Percentiles rank a stretch among this genome's conserved stretches.
phyloP scores from a whole-genome alignment of 2,113 vertebrate genomes.

The Mystacornis crossleyi region DNA sequence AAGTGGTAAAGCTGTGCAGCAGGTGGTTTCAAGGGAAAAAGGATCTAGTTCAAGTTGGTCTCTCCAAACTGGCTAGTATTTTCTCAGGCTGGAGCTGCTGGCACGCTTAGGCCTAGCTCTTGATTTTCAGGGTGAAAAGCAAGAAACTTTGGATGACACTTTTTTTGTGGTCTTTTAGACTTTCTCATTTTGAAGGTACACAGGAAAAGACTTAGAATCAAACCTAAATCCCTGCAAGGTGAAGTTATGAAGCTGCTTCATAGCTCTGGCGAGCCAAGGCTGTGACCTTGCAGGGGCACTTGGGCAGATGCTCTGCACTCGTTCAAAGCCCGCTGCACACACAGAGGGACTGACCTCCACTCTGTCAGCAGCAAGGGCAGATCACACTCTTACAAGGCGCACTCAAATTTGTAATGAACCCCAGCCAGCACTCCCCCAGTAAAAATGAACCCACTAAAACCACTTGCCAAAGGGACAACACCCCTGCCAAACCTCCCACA shows the following conservation, averaged over 20 bases:
- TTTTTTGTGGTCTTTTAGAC: neutral
- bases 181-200: neutral
- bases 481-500: neutral
- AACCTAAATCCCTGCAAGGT: neutral
- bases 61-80: neutral
- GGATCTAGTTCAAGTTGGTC: neutral
- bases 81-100: neutral
- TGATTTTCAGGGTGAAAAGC: neutral
- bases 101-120: neutral
- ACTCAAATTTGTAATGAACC: neutral
- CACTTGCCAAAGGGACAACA: neutral
- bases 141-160: neutral
- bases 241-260: neutral
- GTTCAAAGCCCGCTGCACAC: neutral
- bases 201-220: neutral
- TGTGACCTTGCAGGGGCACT: neutral
- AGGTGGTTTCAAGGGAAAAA: neutral
- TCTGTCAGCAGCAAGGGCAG: neutral
- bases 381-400: neutral
- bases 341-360: accelerated
- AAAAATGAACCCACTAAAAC: neutral
- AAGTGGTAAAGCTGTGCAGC: neutral
- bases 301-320: neutral
- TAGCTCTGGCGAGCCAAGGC: neutral
- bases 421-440: neutral